phyloP scores from a whole-genome alignment of 2,797 vertebrate genomes.

The Gambelia wislizenii region DNA sequence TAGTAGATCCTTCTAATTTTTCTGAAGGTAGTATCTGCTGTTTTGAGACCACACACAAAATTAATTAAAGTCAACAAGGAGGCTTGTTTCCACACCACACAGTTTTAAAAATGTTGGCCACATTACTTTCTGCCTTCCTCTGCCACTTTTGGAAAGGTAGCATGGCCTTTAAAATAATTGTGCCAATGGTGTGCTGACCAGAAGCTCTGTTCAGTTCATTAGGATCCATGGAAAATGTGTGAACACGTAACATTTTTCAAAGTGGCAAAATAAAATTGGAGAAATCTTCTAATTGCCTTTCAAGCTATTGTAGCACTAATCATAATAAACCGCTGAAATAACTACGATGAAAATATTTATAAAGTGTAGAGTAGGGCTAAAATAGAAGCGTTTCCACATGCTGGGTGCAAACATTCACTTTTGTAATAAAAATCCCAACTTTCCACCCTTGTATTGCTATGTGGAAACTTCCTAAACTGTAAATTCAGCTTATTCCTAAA shows the following conservation, averaged over 20 bases:
- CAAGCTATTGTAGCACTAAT: conserved; percentile 20
- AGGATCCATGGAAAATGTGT: conserved; percentile 15
- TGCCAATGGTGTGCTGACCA: not conserved
- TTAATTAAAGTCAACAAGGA: conserved; percentile 51
- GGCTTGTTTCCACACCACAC: conserved; percentile 24
- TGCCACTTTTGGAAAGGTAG: not conserved
- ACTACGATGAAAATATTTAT: conserved; percentile 50
- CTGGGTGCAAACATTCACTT: conserved; percentile 14
- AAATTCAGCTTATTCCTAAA: not conserved
- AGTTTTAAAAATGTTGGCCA: fast-evolving
- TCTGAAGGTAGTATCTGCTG: conserved; percentile 53
- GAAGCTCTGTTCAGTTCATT: conserved; percentile 22
- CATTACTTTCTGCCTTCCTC: not conserved
- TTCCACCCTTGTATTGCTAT: fast-evolving
- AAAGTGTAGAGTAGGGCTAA: conserved; percentile 36
- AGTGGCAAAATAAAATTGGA: conserved; percentile 21
- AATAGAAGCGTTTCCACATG: conserved; percentile 1
- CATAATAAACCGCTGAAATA: conserved; percentile 30
- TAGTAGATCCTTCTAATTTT: conserved; percentile 68
- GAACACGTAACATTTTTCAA: not conserved
- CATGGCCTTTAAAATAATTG: not conserved
- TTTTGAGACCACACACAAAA: not conserved
- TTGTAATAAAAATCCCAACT: not conserved
- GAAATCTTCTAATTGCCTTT: conserved; percentile 39
- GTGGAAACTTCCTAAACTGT: fast-evolving